Evolutionary conservation across 2,797 vertebrate species (phyloP).

Genomic region (Poecilia velifera): DNA sequence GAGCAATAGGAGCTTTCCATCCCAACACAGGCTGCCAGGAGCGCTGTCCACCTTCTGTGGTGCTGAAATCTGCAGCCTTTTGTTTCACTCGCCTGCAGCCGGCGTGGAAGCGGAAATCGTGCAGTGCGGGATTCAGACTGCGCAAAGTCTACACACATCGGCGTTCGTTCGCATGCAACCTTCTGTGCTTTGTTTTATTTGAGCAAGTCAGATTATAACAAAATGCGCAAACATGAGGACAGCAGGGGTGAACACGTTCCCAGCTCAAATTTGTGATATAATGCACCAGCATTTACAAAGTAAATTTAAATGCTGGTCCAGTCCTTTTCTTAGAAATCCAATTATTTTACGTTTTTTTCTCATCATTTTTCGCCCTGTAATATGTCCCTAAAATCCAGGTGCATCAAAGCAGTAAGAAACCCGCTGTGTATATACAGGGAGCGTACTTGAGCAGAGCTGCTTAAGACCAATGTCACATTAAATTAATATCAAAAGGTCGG

Average conservation of each 20-base stretch:
- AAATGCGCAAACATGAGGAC: background rate
- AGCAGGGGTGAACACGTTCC: background rate
- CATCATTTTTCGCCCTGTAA: slow-evolving; percentile 3
- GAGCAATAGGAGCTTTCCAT: slow-evolving; percentile 63
- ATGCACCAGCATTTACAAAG: background rate
- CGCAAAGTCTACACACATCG: background rate
- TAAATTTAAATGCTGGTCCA: background rate
- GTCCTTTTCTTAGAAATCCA: background rate
- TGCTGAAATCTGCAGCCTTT: slow-evolving; percentile 80
- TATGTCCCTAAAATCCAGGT: background rate
- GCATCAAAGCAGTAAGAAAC: background rate
- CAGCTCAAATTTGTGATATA: background rate
- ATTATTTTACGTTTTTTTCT: no score
- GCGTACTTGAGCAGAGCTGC: background rate
- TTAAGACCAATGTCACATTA: background rate
- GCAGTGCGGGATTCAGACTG: background rate
- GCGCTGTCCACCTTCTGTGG: slow-evolving; percentile 82
- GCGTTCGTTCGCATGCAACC: background rate
- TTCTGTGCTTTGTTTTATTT: background rate
- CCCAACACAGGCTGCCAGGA: slow-evolving; percentile 37
- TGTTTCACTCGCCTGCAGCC: slow-evolving; percentile 56
- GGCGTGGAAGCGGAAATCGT: slow-evolving; percentile 42
- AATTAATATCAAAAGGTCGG: background rate
- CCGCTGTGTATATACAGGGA: background rate
- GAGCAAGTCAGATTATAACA: background rate